Conservation (phyloP, 2,888 invertebrate genomes). For the Axea sp. region DNA sequence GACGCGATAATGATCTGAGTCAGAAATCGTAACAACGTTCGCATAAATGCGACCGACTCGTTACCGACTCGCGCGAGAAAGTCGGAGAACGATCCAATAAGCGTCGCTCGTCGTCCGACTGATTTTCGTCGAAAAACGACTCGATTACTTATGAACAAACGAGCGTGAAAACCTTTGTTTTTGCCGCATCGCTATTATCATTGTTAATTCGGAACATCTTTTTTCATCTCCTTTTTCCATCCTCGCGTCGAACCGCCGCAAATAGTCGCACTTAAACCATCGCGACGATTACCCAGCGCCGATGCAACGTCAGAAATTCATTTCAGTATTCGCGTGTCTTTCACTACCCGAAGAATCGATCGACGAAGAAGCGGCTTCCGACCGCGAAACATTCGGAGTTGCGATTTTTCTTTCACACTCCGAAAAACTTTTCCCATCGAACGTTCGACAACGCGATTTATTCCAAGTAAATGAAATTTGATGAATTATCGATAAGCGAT, state of each 20-base stretch:
- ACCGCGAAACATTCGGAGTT: constrained; percentile 1
- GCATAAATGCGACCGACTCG: constrained; percentile 36
- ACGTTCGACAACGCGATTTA: constrained; percentile 23
- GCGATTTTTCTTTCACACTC: constrained; percentile 10
- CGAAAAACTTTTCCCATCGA: constrained; percentile 17
- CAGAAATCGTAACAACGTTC: constrained; percentile 51
- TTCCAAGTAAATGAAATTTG: constrained; percentile 35
- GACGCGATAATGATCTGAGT: constrained; percentile 67
- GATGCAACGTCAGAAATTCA: too few species aligned
- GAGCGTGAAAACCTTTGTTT: constrained; percentile 32
- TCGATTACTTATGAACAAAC: constrained; percentile 28
- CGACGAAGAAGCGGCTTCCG: neutral
- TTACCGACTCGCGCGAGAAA: constrained; percentile 28
- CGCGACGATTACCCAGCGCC: too few species aligned
- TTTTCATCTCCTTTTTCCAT: too few species aligned
- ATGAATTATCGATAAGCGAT: constrained; percentile 23
- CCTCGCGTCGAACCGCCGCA: too few species aligned
- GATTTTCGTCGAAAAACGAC: constrained; percentile 36
- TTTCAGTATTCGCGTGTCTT: too few species aligned
- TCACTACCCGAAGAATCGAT: too few species aligned
- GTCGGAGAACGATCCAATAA: constrained; percentile 34
- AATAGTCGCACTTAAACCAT: too few species aligned
- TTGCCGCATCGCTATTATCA: neutral
- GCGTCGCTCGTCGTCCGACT: constrained; percentile 8
- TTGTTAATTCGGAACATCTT: too few species aligned